A percentile compares a stretch with the other conserved stretches of the same genome.
Evolutionary conservation across 2,797 vertebrate genomes (phyloP).

Genomic region (Uromys caudimaculatus): DNA sequence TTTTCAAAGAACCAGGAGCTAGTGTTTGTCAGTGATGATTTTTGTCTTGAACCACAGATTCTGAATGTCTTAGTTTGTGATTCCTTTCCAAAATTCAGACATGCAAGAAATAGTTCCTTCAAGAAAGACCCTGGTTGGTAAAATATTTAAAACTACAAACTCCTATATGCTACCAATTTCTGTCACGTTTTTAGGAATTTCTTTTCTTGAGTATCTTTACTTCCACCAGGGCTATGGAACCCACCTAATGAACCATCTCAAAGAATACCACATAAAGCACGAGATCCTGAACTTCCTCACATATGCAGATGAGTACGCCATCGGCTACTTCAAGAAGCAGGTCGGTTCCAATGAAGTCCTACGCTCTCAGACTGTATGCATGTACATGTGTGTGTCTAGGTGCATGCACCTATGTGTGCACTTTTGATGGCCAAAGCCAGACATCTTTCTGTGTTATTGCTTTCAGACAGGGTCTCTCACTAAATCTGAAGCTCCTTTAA

Average conservation of each 20-base stretch:
- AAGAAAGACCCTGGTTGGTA: neutral
- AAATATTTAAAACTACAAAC: neutral
- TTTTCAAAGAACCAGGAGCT: conserved; percentile 51
- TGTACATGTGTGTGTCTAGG: neutral
- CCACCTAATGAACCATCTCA: conserved; percentile 99
- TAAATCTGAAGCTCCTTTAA: neutral
- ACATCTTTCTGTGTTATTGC: neutral
- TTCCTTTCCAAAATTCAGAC: conserved; percentile 48
- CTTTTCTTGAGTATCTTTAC: conserved; percentile 19
- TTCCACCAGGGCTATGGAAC: conserved; percentile 95
- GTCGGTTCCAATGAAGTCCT: conserved; percentile 83
- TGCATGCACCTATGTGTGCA: neutral
- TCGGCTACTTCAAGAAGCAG: conserved; percentile 99
- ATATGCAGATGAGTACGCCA: conserved; percentile 98
- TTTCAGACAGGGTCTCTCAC: neutral
- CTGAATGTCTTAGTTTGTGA: conserved; percentile 45
- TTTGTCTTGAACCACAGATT: conserved; percentile 6
- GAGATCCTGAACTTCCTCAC: conserved; percentile 98
- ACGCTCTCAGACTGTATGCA: too few species aligned
- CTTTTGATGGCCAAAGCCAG: neutral
- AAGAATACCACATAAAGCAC: conserved; percentile 99
- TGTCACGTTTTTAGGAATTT: neutral
- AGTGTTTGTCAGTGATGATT: conserved; percentile 5
- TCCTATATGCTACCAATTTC: neutral
- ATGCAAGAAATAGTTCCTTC: neutral